These are phyloP conservation scores for Drosophila neocordata DNA, from an alignment of 1,140 invertebrate genomes.

Conservation along the genomic window DNA sequence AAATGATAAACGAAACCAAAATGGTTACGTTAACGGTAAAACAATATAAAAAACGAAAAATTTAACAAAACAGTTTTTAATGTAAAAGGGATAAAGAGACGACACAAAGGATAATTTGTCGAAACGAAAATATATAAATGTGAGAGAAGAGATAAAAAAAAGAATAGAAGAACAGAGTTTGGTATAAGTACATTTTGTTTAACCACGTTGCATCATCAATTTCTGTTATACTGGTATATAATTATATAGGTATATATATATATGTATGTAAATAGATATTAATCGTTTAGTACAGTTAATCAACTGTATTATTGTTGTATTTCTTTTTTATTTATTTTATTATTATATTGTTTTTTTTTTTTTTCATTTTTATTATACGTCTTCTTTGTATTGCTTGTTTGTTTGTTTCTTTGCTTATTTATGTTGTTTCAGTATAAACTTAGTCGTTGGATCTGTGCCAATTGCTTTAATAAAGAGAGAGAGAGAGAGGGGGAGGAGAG, in stretches of 20 bases:
- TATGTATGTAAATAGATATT: slow-evolving; percentile 36
- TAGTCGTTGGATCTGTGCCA: slow-evolving; percentile 9
- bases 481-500: background rate
- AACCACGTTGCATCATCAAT: slow-evolving; percentile 48
- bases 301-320: slow-evolving; percentile 9
- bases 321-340: slow-evolving; percentile 22
- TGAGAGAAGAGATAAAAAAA: slow-evolving; percentile 77
- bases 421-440: background rate
- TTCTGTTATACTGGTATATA: slow-evolving; percentile 31
- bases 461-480: background rate
- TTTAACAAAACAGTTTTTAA: no score
- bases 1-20: slow-evolving; percentile 31
- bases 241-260: slow-evolving; percentile 26
- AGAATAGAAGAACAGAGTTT: slow-evolving; percentile 72
- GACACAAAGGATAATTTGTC: background rate
- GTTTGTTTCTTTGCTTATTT: slow-evolving; percentile 15
- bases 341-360: slow-evolving; percentile 16
- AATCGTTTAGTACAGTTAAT: slow-evolving; percentile 21
- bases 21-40: slow-evolving; percentile 11
- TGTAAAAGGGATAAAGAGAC: no score
- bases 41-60: slow-evolving; percentile 17
- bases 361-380: slow-evolving; percentile 23
- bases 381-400: slow-evolving; percentile 16
- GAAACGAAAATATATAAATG: slow-evolving; percentile 38
- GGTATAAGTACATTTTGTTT: slow-evolving; percentile 70